phyloP scores from a whole-genome alignment of 2,888 invertebrate genomes.

The Caenorhabditis zanzibari region DNA sequence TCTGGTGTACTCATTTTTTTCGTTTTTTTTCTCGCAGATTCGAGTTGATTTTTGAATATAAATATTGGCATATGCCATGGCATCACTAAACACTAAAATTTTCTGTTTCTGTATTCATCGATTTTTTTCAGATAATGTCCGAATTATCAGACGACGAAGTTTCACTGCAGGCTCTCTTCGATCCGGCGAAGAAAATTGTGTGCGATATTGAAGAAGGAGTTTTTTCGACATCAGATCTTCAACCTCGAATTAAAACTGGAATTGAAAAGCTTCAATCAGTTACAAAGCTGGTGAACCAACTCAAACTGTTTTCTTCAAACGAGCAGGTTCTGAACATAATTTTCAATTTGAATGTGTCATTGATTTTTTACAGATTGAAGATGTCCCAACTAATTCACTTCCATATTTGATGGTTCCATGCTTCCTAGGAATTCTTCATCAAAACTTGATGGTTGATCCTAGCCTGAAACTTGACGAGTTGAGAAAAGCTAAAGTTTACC shows the following conservation, averaged over 20 bases:
- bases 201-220: conserved; percentile 65
- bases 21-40: conserved; percentile 1
- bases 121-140: conserved; percentile 56
- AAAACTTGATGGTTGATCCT: conserved; percentile 66
- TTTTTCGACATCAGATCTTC: conserved; percentile 44
- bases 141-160: conserved; percentile 56
- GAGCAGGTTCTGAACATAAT: conserved; percentile 58
- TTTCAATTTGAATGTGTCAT: neutral
- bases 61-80: too few species aligned
- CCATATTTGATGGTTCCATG: conserved; percentile 77
- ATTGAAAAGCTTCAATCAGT: conserved; percentile 66
- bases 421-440: conserved; percentile 75
- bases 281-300: conserved; percentile 62
- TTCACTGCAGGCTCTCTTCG: conserved; percentile 43
- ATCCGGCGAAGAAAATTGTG: conserved; percentile 43
- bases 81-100: too few species aligned
- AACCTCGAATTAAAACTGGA: conserved; percentile 49
- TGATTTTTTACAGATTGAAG: conserved; percentile 64
- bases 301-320: conserved; percentile 74
- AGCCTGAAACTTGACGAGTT: conserved; percentile 66
- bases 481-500: conserved; percentile 71
- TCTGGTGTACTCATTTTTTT: neutral
- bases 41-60: conserved; percentile 3
- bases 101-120: too few species aligned
- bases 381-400: conserved; percentile 72